A percentile compares a stretch with the other conserved stretches of the same genome.
These are phyloP conservation scores for Thalassarche chlororhynchos DNA, from an alignment of 2,113 vertebrate genomes.

Conservation along the genomic window DNA sequence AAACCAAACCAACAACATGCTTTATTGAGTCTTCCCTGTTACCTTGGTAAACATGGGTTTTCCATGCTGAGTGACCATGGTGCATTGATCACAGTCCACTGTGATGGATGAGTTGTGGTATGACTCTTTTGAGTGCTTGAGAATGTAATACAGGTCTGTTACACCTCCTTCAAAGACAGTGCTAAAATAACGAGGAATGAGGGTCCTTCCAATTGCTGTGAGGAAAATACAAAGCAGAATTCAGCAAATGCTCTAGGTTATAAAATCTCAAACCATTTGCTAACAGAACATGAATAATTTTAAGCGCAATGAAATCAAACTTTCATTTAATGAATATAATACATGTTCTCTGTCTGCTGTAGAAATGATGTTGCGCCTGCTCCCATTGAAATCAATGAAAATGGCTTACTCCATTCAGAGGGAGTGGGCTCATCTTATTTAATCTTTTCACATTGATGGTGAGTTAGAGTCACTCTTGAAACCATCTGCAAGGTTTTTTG, in stretches of 20 bases:
- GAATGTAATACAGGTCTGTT: slow-evolving; percentile 97
- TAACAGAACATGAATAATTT: slow-evolving; percentile 32
- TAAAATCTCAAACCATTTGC: slow-evolving; percentile 42
- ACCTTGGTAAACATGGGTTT: slow-evolving; percentile 99
- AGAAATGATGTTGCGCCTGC: neutral
- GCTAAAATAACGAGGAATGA: slow-evolving; percentile 99
- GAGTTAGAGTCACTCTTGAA: slow-evolving; percentile 17
- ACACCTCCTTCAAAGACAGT: slow-evolving; percentile 99
- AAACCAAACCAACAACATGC: neutral
- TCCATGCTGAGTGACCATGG: slow-evolving; percentile 98
- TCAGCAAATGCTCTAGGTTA: slow-evolving; percentile 52
- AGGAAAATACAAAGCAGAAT: slow-evolving; percentile 74
- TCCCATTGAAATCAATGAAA: slow-evolving; percentile 19
- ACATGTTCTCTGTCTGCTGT: neutral
- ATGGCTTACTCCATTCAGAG: slow-evolving; percentile 4
- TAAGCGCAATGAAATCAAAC: slow-evolving; percentile 32
- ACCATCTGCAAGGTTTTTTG: slow-evolving; percentile 29
- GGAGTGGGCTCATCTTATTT: neutral
- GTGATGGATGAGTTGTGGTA: slow-evolving; percentile 99
- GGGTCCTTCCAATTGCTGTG: slow-evolving; percentile 95
- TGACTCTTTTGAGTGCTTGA: slow-evolving; percentile 98
- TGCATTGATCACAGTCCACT: slow-evolving; percentile 97
- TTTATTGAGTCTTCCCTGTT: slow-evolving; percentile 44
- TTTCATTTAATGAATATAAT: slow-evolving; percentile 36
- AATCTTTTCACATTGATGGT: neutral